Percentiles rank a stretch among this genome's conserved stretches.
Evolutionary conservation across 2,797 vertebrate genomes (phyloP).

Genomic region (Mormyrops boulengeri): DNA sequence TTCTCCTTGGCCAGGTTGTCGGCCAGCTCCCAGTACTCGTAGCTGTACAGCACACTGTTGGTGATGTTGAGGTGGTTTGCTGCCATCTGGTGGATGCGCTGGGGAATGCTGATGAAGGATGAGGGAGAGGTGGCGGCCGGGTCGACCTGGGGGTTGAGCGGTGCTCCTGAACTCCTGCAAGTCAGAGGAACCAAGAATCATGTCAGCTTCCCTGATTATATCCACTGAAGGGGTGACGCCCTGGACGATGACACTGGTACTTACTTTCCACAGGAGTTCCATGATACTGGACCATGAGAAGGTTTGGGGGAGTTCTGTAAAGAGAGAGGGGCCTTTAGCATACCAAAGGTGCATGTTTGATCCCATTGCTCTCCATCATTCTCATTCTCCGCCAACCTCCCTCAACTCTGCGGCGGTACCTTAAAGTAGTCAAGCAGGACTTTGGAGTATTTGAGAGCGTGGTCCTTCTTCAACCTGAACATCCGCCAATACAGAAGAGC

Average conservation of each 20-base stretch:
- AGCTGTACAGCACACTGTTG: constrained; percentile 96
- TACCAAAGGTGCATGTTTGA: neutral
- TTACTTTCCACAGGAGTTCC: constrained; percentile 84
- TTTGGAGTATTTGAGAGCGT: constrained; percentile 95
- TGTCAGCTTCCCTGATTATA: neutral
- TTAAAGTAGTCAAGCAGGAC: constrained; percentile 94
- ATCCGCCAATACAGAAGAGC: constrained; percentile 98
- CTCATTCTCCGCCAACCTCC: neutral
- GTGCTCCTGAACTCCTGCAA: constrained; percentile 57
- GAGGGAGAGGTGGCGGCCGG: constrained; percentile 65
- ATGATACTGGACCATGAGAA: constrained; percentile 68
- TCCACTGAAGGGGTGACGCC: constrained; percentile 12
- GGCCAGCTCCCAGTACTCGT: constrained; percentile 98
- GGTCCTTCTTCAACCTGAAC: constrained; percentile 95
- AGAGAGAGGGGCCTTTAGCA: constrained; percentile 27
- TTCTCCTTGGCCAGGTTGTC: constrained; percentile 94
- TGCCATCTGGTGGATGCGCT: constrained; percentile 98
- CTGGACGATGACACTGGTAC: constrained; percentile 30
- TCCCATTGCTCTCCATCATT: neutral
- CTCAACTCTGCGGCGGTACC: constrained; percentile 53
- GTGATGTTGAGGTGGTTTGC: constrained; percentile 97
- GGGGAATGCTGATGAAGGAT: constrained; percentile 86
- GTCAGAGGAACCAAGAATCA: neutral
- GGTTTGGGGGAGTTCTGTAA: constrained; percentile 86
- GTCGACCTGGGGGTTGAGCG: constrained; percentile 67